Percentiles rank a stretch among this genome's conserved stretches.
Conservation (phyloP, 2,113 vertebrate species). For the Brachypodius melanocephalos region DNA sequence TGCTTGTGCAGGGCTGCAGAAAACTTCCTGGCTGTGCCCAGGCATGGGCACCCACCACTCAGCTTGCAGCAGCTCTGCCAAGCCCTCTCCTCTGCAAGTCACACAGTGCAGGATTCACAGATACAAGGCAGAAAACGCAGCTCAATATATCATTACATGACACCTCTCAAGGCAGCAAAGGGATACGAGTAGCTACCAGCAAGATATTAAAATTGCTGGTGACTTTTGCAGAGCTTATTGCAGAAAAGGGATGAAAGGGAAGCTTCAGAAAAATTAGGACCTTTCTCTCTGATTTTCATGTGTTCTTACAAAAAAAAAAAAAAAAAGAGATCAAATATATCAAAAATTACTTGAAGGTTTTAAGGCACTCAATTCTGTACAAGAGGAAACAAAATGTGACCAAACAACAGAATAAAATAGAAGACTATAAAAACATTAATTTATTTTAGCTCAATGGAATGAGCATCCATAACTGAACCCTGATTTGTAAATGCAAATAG, state of each 20-base stretch:
- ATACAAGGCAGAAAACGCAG: background rate
- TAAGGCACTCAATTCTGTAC: background rate
- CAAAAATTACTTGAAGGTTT: background rate
- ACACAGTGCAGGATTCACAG: rapidly evolving
- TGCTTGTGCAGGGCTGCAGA: rapidly evolving
- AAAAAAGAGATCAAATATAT: background rate
- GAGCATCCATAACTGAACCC: background rate
- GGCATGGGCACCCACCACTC: rapidly evolving
- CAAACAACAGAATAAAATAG: background rate
- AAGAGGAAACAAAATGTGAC: background rate
- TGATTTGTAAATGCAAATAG: background rate
- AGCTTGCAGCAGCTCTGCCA: background rate
- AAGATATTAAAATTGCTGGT: background rate
- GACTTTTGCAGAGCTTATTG: background rate
- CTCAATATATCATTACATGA: background rate
- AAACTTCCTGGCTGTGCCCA: background rate
- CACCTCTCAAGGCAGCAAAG: background rate
- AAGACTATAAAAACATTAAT: background rate
- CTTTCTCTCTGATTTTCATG: background rate
- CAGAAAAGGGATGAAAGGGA: background rate
- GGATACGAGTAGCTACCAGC: background rate
- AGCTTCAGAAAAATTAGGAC: background rate
- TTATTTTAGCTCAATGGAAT: background rate
- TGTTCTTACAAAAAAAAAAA: background rate
- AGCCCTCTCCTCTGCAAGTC: background rate